phyloP scores from a whole-genome alignment of 2,113 vertebrate species.

The Bubo blakistoni region DNA sequence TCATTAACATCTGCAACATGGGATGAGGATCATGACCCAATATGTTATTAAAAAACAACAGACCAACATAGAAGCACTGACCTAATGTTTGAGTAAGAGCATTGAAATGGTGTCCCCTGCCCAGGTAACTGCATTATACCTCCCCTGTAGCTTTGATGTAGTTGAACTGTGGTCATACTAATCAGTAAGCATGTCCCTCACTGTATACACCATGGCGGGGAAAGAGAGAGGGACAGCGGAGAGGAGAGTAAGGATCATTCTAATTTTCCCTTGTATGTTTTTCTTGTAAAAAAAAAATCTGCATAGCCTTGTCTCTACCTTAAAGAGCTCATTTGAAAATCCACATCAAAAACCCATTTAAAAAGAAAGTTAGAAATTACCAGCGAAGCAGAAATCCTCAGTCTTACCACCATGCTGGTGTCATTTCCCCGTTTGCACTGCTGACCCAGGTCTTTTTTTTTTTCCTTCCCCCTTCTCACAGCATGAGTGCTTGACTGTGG shows the following conservation, averaged over 20 bases:
- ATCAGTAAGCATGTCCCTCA: not conserved
- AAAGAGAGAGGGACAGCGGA: not conserved
- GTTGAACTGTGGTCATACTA: not conserved
- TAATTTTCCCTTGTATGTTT: not conserved
- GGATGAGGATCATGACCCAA: fast-evolving
- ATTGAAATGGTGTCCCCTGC: not conserved
- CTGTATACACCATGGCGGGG: fast-evolving
- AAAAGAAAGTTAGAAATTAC: slow-evolving; percentile 27
- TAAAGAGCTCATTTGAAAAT: slow-evolving; percentile 47
- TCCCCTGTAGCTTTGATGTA: not conserved
- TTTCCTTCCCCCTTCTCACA: not conserved
- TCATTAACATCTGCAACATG: fast-evolving
- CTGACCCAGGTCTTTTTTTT: not conserved
- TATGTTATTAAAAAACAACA: not conserved
- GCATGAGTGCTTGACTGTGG: not conserved
- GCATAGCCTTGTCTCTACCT: not conserved
- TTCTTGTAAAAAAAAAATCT: not conserved
- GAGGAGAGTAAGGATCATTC: not conserved
- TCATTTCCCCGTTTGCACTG: not conserved
- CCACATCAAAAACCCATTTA: not conserved
- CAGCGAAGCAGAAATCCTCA: slow-evolving; percentile 53
- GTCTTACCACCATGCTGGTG: slow-evolving; percentile 8
- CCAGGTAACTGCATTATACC: not conserved
- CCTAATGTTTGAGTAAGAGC: not conserved
- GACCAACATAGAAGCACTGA: not conserved